These are phyloP conservation scores for Brachionus rotundiformis DNA, from an alignment of 1,140 invertebrate genomes.

Conservation along the genomic window DNA sequence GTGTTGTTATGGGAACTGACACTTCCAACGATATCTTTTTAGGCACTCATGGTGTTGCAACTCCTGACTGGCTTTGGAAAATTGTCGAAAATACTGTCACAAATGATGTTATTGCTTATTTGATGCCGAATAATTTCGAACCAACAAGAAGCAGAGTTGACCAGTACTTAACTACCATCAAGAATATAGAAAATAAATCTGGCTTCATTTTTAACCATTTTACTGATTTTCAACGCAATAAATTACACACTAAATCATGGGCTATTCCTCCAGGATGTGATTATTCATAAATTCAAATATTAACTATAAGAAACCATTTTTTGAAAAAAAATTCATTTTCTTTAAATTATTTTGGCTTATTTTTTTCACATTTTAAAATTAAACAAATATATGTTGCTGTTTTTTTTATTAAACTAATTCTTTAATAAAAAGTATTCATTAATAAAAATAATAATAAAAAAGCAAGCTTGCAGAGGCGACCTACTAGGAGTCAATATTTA, in stretches of 20 bases:
- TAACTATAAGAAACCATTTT: too few species aligned
- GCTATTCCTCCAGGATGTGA: not conserved
- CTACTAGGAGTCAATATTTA: too few species aligned
- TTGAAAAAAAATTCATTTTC: too few species aligned
- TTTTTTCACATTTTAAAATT: too few species aligned
- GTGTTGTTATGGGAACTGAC: not conserved
- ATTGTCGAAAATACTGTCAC: not conserved
- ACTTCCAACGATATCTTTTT: not conserved
- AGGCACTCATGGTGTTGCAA: not conserved
- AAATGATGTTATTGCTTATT: not conserved
- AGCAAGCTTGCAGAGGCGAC: too few species aligned
- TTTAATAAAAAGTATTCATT: too few species aligned
- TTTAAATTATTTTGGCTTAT: too few species aligned
- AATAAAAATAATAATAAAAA: too few species aligned
- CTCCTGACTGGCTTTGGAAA: not conserved
- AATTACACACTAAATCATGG: not conserved
- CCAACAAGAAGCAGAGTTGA: not conserved
- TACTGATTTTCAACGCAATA: not conserved
- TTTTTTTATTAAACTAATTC: too few species aligned
- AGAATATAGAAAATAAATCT: not conserved
- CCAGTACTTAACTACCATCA: not conserved
- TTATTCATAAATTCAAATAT: not conserved
- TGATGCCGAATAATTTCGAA: not conserved
- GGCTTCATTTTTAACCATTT: not conserved
- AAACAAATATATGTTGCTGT: too few species aligned